Percentiles rank a stretch among this genome's conserved stretches.
Evolutionary conservation across 2,113 vertebrate genomes (phyloP).

Genomic region (Stigmatopora nigra): DNA sequence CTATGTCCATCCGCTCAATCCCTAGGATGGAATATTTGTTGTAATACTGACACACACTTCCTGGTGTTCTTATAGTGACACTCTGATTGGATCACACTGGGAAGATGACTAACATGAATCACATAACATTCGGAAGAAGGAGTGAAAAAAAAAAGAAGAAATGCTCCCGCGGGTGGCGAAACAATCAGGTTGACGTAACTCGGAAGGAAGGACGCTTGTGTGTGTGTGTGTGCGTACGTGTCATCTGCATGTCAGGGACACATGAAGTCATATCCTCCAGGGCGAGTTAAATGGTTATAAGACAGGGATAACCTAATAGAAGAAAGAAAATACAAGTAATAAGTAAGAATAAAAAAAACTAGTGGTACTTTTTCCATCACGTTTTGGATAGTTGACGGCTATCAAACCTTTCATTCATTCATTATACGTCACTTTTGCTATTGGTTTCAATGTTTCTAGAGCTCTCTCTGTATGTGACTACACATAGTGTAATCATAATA

Average conservation of each 20-base stretch:
- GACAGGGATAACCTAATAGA: slow-evolving; percentile 26
- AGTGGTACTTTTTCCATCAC: background rate
- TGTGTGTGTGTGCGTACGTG: slow-evolving; percentile 19
- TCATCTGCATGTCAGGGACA: slow-evolving; percentile 8
- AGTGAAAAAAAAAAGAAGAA: slow-evolving; percentile 25
- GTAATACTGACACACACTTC: slow-evolving; percentile 34
- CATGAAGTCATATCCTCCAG: slow-evolving; percentile 58
- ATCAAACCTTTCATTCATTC: background rate
- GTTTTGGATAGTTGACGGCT: background rate
- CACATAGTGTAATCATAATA: no score
- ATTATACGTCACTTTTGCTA: background rate
- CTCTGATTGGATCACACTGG: slow-evolving; percentile 39
- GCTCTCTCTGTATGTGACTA: no score
- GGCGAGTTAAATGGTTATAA: slow-evolving; percentile 51
- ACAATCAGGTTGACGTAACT: slow-evolving; percentile 50
- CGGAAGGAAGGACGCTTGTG: slow-evolving; percentile 54
- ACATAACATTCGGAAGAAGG: slow-evolving; percentile 34
- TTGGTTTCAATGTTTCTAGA: no score
- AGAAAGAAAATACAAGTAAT: background rate
- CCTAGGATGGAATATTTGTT: slow-evolving; percentile 5
- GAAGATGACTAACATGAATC: slow-evolving; percentile 44
- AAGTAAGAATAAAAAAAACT: background rate
- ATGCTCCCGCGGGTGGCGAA: slow-evolving; percentile 45
- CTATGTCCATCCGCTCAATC: background rate
- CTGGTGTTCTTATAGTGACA: slow-evolving; percentile 12